Base-by-base conservation (phyloP, 2,888 invertebrate species). In the Drosophila peninsularis region DNA sequence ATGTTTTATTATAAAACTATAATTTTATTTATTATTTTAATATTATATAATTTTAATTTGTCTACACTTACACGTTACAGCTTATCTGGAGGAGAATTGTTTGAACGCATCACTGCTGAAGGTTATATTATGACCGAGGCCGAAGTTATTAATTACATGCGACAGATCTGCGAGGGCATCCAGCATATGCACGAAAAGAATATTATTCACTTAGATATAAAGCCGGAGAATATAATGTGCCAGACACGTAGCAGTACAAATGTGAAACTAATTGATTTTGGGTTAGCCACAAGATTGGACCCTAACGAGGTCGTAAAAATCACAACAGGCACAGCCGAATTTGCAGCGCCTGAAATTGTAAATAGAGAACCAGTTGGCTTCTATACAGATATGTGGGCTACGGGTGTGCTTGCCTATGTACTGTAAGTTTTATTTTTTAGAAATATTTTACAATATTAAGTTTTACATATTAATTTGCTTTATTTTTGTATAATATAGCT, bases 351-450 rank as follows among this genome's bases (percentile, higher is more conserved):
- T 0, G 99, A 99, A 94, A 98, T 99, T 72, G 99, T 99, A 0
- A 98, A 99, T 90, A 95, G 99, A 17, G 99, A 99, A 92, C 98
- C 99, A 0, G 99, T 99, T 71, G 99, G 99, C 61, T 99, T 99
- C 94, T 99, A 99, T 93, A 99, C 99, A 0, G 99, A 99, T 92
- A 99, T 99, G 99, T 99, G 99, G 99, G 99, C 99, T 37, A 96
- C 98, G 36, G 99, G 99, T 90, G 99, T 99, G 2, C 94, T 99
- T n/a, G 96, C 97, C 17, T 99, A 99, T 91, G 99, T 99, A 42
- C 94, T 99, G 96, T 98, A 93, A 96, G 97, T 96, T 32, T 5
- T 19, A 39, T 37, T 44, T 49, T 44, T 36, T 34, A n/a, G 37
- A 36, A 41, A 21, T 30, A 44, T 11, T 36, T 30, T 10, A 5